Conservation (phyloP, 2,888 invertebrate species). For the Ormyrus pomaceus region DNA sequence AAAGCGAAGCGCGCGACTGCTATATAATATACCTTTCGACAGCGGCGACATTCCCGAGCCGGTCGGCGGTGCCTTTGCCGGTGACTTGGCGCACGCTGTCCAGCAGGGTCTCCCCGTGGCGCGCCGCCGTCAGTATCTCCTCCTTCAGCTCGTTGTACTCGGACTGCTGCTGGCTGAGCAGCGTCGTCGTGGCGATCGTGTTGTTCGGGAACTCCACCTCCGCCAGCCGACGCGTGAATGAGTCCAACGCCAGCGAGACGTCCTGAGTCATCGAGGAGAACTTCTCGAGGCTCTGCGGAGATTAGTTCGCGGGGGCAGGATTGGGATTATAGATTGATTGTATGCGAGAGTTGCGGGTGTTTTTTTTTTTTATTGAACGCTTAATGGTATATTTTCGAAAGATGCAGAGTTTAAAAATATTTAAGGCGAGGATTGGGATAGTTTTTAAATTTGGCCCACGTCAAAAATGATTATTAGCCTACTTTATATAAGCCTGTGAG, state of each 20-base stretch:
- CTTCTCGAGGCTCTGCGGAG: conserved; percentile 90
- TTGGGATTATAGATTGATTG: neutral
- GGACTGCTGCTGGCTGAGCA: conserved; percentile 88
- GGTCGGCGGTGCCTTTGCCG: conserved; percentile 79
- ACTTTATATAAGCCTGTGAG: too few species aligned
- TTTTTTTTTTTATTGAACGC: neutral
- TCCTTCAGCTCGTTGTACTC: conserved; percentile 85
- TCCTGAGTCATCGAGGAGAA: conserved; percentile 94
- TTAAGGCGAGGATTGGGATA: neutral
- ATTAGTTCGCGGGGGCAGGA: neutral
- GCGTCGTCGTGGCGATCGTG: conserved; percentile 90
- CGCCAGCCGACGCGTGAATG: conserved; percentile 91
- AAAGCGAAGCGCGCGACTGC: too few species aligned
- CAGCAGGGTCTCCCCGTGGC: conserved; percentile 92
- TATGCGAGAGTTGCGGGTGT: neutral
- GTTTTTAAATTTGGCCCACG: neutral
- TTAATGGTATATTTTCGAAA: neutral
- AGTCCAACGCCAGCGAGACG: conserved; percentile 90
- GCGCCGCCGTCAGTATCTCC: conserved; percentile 90
- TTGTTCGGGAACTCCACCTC: conserved; percentile 97
- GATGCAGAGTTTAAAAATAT: neutral
- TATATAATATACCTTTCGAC: conserved; percentile 85
- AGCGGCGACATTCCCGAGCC: conserved; percentile 91
- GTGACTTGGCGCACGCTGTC: conserved; percentile 82
- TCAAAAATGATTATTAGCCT: too few species aligned